Percentiles rank a stretch among this genome's conserved stretches.
Conservation (phyloP, 2,888 invertebrate species). For the Diloba caeruleocephala region DNA sequence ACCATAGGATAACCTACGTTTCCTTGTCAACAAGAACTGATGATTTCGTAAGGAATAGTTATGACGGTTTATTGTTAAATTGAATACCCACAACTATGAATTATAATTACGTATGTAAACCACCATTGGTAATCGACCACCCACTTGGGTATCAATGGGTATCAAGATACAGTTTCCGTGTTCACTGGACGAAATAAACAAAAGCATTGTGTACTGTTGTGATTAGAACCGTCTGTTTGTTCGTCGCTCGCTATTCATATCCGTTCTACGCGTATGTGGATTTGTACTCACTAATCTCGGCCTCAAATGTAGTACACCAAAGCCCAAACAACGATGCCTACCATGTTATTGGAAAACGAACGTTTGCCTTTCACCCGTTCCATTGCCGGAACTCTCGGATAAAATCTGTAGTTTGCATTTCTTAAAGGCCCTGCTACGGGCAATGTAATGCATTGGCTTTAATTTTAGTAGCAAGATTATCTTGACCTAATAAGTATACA, state of each 20-base stretch:
- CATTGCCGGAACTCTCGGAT: constrained; percentile 1
- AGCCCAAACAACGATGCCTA: constrained; percentile 19
- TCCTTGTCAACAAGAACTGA: too few species aligned
- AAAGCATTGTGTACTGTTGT: constrained; percentile 83
- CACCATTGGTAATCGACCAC: constrained; percentile 69
- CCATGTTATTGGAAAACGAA: background rate
- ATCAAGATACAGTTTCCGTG: constrained; percentile 75
- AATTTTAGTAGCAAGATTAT: constrained; percentile 9
- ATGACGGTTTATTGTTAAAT: constrained; percentile 37
- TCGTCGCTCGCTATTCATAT: constrained; percentile 72
- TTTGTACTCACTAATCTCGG: constrained; percentile 55
- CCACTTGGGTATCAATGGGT: constrained; percentile 73
- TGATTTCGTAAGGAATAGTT: too few species aligned
- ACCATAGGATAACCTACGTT: too few species aligned
- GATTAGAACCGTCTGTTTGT: constrained; percentile 82
- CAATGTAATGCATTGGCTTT: constrained; percentile 8
- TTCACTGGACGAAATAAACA: constrained; percentile 82
- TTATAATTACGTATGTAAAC: too few species aligned
- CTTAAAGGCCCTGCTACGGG: background rate
- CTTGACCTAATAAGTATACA: constrained; percentile 34
- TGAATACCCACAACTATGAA: constrained; percentile 30
- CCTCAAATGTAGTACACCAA: constrained; percentile 31
- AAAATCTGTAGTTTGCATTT: too few species aligned
- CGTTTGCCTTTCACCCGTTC: background rate
- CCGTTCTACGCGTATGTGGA: constrained; percentile 64